These are phyloP conservation scores for Volucella zonaria DNA, from an alignment of 2,888 invertebrate species.

Conservation along the genomic window DNA sequence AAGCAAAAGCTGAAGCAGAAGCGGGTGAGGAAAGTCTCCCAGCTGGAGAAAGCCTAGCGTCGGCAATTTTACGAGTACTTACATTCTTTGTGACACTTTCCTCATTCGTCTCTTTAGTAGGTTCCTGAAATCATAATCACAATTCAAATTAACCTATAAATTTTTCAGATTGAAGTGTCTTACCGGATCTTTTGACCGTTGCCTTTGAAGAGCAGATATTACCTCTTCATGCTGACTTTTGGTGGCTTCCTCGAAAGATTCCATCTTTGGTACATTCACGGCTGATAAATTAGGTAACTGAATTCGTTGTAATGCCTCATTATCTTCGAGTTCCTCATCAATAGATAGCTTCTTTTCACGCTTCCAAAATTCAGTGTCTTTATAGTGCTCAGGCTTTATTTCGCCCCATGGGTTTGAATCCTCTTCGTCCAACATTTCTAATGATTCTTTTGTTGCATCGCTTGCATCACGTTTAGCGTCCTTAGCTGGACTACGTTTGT, in stretches of 20 bases:
- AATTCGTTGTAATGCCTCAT: constrained; percentile 75
- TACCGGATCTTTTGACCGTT: constrained; percentile 78
- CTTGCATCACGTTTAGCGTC: constrained; percentile 75
- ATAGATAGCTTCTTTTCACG: constrained; percentile 81
- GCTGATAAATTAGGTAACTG: constrained; percentile 59
- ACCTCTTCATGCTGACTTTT: constrained; percentile 80
- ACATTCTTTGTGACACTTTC: constrained; percentile 71
- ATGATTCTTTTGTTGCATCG: constrained; percentile 74
- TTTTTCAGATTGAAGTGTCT: constrained; percentile 56
- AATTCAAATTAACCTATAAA: neutral
- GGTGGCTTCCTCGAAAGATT: constrained; percentile 82
- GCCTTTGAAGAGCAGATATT: constrained; percentile 77
- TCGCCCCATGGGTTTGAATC: constrained; percentile 81
- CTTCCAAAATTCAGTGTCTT: constrained; percentile 81
- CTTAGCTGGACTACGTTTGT: constrained; percentile 81
- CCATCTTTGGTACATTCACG: constrained; percentile 78
- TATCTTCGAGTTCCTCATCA: constrained; percentile 79
- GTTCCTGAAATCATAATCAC: constrained; percentile 59
- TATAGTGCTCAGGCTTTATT: constrained; percentile 80
- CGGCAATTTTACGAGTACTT: constrained; percentile 57
- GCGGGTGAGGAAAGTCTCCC: constrained; percentile 68
- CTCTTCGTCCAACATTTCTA: constrained; percentile 80
- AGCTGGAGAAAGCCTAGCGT: constrained; percentile 75
- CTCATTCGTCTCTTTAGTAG: constrained; percentile 43
- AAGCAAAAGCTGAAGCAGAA: constrained; percentile 76